A percentile compares a stretch with the other conserved stretches of the same genome.
Conservation (phyloP, 1,140 invertebrate species). For the Whitmania pigra region DNA sequence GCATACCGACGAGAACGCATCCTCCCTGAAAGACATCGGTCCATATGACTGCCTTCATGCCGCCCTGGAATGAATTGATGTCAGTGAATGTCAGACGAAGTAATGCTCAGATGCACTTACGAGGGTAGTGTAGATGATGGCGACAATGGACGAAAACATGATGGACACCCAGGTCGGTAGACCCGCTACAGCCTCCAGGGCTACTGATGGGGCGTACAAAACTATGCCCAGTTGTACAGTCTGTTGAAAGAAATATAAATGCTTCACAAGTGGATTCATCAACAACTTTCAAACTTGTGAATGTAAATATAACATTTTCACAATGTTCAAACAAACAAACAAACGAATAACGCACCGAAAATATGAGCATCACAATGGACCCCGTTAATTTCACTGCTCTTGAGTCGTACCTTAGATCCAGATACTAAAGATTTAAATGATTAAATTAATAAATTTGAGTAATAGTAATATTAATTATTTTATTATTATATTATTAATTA, state of each 20-base stretch:
- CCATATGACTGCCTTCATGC: constrained; percentile 37
- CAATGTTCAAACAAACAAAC: not conserved
- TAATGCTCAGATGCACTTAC: not conserved
- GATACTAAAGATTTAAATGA: too few species aligned
- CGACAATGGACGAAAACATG: constrained; percentile 1
- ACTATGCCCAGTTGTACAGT: constrained; percentile 12
- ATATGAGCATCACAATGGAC: not conserved
- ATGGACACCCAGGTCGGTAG: constrained; percentile 6
- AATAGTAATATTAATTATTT: too few species aligned
- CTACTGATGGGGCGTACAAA: constrained; percentile 17
- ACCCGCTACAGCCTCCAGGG: constrained; percentile 7
- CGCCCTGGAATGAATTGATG: constrained; percentile 27
- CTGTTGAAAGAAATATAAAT: constrained; percentile 15
- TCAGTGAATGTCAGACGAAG: not conserved
- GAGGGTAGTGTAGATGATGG: constrained; percentile 17
- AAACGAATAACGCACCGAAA: not conserved
- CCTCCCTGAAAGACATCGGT: constrained; percentile 37
- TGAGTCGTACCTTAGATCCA: too few species aligned
- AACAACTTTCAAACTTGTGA: not conserved
- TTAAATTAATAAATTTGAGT: too few species aligned
- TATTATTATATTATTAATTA: too few species aligned
- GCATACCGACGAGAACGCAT: constrained; percentile 29
- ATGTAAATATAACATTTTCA: too few species aligned
- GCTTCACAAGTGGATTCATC: not conserved
- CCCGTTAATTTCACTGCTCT: too few species aligned